These are phyloP conservation scores for Darevskia mixta DNA, from an alignment of 2,797 vertebrate species.

Conservation along the genomic window DNA sequence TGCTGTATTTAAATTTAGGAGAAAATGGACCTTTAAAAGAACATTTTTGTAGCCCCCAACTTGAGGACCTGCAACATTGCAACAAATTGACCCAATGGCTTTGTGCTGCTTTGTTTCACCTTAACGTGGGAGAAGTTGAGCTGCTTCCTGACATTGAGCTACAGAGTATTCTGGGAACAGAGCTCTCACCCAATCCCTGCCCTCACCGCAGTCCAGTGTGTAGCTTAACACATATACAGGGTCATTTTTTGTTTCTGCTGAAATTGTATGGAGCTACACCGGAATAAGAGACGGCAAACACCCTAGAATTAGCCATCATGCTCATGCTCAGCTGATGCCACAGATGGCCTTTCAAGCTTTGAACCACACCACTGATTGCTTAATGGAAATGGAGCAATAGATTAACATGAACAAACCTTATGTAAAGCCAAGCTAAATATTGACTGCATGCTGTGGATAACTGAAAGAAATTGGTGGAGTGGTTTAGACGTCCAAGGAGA, in stretches of 20 bases:
- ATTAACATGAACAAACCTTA: neutral
- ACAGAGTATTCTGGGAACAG: neutral
- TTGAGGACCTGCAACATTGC: too few relatives aligned
- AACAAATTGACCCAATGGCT: neutral
- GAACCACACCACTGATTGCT: neutral
- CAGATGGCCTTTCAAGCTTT: neutral
- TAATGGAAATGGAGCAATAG: neutral
- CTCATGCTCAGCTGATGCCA: neutral
- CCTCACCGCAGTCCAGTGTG: neutral
- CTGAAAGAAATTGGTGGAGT: neutral
- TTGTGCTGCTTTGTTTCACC: neutral
- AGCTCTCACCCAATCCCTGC: neutral
- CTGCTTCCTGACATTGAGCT: neutral
- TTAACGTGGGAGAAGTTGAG: neutral
- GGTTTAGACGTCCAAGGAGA: neutral
- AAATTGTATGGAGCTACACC: neutral
- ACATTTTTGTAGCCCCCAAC: neutral
- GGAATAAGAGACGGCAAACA: neutral
- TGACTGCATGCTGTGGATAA: neutral
- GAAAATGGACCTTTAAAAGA: neutral
- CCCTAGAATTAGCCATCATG: neutral
- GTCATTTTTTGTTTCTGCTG: neutral
- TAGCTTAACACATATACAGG: neutral
- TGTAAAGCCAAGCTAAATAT: neutral
- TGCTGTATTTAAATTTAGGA: neutral